Percentiles rank a stretch among this genome's conserved stretches.
Conservation (phyloP, 2,888 invertebrate genomes). For the Agriopis aurantiaria region DNA sequence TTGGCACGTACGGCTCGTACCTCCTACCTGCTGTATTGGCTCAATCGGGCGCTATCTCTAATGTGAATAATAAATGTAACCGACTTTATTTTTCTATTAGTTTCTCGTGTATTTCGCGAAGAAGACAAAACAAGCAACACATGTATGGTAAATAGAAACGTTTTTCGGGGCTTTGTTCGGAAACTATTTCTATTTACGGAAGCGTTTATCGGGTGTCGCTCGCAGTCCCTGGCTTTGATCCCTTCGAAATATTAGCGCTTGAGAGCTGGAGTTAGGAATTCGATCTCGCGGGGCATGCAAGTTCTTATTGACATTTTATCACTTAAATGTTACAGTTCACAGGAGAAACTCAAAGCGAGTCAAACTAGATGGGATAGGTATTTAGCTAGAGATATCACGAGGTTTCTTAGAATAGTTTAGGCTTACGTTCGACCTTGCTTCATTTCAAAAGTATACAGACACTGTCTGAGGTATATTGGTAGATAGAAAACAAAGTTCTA, state of each 20-base stretch:
- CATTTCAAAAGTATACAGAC: no score
- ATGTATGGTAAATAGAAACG: slow-evolving; percentile 19
- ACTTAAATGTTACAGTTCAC: background rate
- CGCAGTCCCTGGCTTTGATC: slow-evolving; percentile 24
- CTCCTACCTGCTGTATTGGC: no score
- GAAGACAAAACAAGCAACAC: slow-evolving; percentile 14
- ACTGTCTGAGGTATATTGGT: no score
- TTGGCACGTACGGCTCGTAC: no score
- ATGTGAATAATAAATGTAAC: no score
- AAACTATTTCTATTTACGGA: slow-evolving; percentile 31
- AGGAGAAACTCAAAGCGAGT: background rate
- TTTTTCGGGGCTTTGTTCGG: slow-evolving; percentile 13
- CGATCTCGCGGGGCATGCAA: background rate
- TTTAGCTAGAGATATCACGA: no score
- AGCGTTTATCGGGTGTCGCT: slow-evolving; percentile 23
- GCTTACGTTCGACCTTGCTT: no score
- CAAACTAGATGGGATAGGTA: no score
- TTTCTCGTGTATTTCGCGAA: slow-evolving; percentile 5
- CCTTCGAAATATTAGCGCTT: slow-evolving; percentile 22
- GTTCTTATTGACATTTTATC: slow-evolving; percentile 9
- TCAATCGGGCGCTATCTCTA: no score
- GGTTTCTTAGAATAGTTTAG: no score
- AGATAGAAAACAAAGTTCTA: no score
- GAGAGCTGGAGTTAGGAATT: background rate
- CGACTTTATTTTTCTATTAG: slow-evolving; percentile 1